Evolutionary conservation across 2,888 invertebrate genomes (phyloP).

Genomic region (Trisateles emortualis): DNA sequence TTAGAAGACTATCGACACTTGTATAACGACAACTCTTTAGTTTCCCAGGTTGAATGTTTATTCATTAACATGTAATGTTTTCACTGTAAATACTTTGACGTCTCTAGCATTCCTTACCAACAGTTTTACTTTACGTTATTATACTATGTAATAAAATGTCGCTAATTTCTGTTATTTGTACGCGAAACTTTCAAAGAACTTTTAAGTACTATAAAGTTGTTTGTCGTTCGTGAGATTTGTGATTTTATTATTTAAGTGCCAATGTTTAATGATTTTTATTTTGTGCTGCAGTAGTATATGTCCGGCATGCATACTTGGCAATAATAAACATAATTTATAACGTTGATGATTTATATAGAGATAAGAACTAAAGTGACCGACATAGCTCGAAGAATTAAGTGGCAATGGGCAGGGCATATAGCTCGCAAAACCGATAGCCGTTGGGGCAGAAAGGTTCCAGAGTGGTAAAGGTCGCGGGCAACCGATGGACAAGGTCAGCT

Average conservation of each 20-base stretch:
- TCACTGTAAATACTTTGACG: constrained; percentile 61
- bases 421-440: no score
- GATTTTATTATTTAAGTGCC: not conserved
- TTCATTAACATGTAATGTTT: constrained; percentile 55
- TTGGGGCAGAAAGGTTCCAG: no score
- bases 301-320: no score
- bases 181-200: constrained; percentile 58
- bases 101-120: constrained; percentile 54
- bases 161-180: constrained; percentile 73
- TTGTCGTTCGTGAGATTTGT: constrained; percentile 22
- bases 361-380: no score
- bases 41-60: constrained; percentile 41
- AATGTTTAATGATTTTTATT: not conserved
- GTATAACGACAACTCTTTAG: constrained; percentile 15
- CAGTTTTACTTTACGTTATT: constrained; percentile 52
- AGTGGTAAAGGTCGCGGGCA: no score
- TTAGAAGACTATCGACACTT: not conserved
- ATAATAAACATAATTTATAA: no score
- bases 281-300: no score
- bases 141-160: constrained; percentile 57
- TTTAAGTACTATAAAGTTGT: constrained; percentile 27
- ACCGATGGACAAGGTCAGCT: no score
- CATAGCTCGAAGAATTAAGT: no score
- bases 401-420: no score
- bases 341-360: no score